These are phyloP conservation scores for Sarcophaga subvicina DNA, from an alignment of 2,888 invertebrate species.

Conservation along the genomic window DNA sequence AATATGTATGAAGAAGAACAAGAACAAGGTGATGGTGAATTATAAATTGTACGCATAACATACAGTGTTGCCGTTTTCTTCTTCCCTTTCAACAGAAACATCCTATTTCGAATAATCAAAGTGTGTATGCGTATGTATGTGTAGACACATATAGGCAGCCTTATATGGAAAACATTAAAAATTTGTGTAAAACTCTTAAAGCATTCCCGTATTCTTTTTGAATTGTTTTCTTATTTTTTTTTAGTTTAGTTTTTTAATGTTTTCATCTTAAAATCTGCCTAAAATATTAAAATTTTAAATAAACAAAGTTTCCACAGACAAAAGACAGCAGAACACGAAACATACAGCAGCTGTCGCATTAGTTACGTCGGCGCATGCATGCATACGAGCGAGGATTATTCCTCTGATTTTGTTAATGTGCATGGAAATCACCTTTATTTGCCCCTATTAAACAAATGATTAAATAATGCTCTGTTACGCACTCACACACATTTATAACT, in stretches of 20 bases:
- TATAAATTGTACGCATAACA: too few species aligned
- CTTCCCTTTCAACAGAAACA: too few species aligned
- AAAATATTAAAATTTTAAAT: slow-evolving; percentile 31
- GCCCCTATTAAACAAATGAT: slow-evolving; percentile 19
- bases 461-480: not conserved
- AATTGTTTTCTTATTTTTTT: not conserved
- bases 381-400: not conserved
- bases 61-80: too few species aligned
- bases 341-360: slow-evolving; percentile 27
- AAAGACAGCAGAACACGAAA: not conserved
- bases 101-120: too few species aligned
- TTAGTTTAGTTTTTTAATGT: slow-evolving; percentile 2
- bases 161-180: too few species aligned
- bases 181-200: too few species aligned
- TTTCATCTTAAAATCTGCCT: slow-evolving; percentile 27
- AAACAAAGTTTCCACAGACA: slow-evolving; percentile 7
- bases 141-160: too few species aligned
- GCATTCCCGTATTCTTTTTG: not conserved
- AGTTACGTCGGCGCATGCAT: not conserved
- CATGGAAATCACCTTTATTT: slow-evolving; percentile 41
- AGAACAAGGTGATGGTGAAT: too few species aligned
- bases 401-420: not conserved
- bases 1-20: too few species aligned
- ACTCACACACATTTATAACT: not conserved
- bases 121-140: too few species aligned